A percentile compares a stretch with the other conserved stretches of the same genome.
These are phyloP conservation scores for Catocala sponsa DNA, from an alignment of 2,888 invertebrate species.

Conservation along the genomic window DNA sequence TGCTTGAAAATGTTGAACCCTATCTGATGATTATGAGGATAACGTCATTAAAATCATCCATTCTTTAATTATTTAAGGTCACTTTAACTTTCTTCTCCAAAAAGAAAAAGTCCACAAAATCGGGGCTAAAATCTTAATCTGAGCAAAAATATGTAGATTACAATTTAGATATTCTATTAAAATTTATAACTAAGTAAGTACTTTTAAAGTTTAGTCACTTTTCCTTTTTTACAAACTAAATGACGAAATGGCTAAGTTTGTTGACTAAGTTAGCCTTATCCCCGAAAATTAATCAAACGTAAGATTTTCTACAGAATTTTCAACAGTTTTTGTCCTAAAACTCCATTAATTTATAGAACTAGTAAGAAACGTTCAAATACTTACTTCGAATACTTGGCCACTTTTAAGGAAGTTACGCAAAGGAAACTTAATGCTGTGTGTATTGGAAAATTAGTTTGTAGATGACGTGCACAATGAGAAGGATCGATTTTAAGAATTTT, in stretches of 20 bases:
- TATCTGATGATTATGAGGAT: too few species aligned
- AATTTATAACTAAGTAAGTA: conserved; percentile 3
- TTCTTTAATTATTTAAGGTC: too few species aligned
- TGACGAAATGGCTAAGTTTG: conserved; percentile 17
- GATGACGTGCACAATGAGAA: too few species aligned
- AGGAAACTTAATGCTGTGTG: too few species aligned
- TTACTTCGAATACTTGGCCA: conserved; percentile 16
- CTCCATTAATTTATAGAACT: conserved; percentile 43
- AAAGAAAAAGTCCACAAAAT: too few species aligned
- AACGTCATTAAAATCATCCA: too few species aligned
- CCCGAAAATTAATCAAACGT: conserved; percentile 11
- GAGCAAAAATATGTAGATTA: conserved; percentile 6
- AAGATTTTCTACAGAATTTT: conserved; percentile 22
- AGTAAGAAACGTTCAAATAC: conserved; percentile 44
- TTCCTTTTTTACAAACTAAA: conserved; percentile 18
- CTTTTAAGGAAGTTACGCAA: too few species aligned
- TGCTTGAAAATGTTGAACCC: too few species aligned
- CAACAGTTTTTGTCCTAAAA: conserved; percentile 22
- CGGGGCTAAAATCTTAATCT: background rate
- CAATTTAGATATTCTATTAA: conserved; percentile 13
- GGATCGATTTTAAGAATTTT: too few species aligned
- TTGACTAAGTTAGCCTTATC: conserved; percentile 16
- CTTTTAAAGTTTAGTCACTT: conserved; percentile 6
- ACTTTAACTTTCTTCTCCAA: background rate
- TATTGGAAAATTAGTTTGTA: too few species aligned